Evolutionary conservation across 1,140 invertebrate genomes (phyloP), one percentile per base, ranked within the genome.

Genomic region (Trachymyrmex septentrionalis): DNA sequence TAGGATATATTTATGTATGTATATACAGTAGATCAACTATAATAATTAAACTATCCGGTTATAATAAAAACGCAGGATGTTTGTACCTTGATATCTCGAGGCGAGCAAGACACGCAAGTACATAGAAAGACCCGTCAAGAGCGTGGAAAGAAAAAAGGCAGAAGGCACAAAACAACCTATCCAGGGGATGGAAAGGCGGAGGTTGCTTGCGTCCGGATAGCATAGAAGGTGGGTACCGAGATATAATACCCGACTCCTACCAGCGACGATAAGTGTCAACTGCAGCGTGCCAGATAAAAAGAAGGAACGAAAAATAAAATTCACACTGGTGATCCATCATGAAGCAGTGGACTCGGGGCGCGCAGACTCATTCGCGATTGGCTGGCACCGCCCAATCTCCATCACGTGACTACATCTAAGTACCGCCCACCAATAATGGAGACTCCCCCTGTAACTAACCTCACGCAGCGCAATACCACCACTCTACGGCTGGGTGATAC

Each of bases 281-380:
- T 95, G 93, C 94, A 94, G 82, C 92, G 92, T 92, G 93, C 90
- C 90, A 95, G 94, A 95, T 95, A 95, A 95, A 95, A 94, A 91
- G 92, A 94, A 90, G 88, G 91, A 92, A 93, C 88, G 91, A 93
- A 94, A 93, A 95, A 93, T 94, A 95, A 93, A 94, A 95, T 94
- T 91, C 92, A 91, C 86, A 90, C 80, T 88, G 91, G 92, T 94
- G 93, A 95, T 95, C 94, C 95, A 95, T 95, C 94, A 95, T 94
- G 93, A 91, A 92, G 93, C 91, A 93, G 89, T 92, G 93, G 91
- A 92, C 90, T 87, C 80, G 38, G 84, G 91, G 90, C 87, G 90
- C 92, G 90, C 88, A 91, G 87, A 88, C 86, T 87, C 87, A 66
- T 21, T 75, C 75, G 38, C 73, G 78, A 95, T 95, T 95, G 94